Evolutionary conservation across 1,140 invertebrate species (phyloP), one percentile per base, ranked within the genome.

Genomic region (Whitmania pigra): DNA sequence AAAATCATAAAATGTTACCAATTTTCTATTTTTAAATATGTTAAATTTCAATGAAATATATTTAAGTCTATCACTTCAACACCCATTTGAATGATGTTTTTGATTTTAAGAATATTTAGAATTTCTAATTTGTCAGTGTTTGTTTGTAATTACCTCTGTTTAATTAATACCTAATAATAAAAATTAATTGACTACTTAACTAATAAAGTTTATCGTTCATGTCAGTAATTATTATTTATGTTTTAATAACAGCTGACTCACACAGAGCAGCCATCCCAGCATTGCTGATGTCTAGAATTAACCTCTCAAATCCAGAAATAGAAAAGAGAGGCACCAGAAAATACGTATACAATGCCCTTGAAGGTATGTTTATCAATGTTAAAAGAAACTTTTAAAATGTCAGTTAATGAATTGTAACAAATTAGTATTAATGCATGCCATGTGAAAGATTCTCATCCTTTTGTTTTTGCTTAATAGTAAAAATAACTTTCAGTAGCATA

Each of bases 261-360:
- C 71, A 74, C 27, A 57, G 73, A 54, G 70, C 73, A n/a, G 49
- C 36, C 53, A 72, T 74, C 4, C 73, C 73, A 17, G 73, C 73
- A 0, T 40, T 68, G 22, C 25, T 72, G 25, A 74, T 74, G 73
- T 63, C 60, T 15, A 53, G 71, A 15, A 54, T 74, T 5, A 72
- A 55, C 20, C 63, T 74, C 20, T n/a, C 43, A 27, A 72, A 27
- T 25, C 29, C 40, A 40, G 73, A 74, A 4, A 27, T 72, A 27
- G 73, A 74, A 25, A 7, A 43, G 22, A 31, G 70, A 53, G 70
- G 69, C 17, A 67, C 57, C 18, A 71, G 73, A 36, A 74, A 74
- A 31, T 74, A 49, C 36, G 63, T 55, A 13, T 67, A 71, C 53
- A 74, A 74, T 70, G 73, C 71, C 22, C 40, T 71, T 18, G 70